Evolutionary conservation across 1,140 invertebrate genomes (phyloP), one percentile per base, ranked within the genome.

Genomic region (Maniola jurtina): DNA sequence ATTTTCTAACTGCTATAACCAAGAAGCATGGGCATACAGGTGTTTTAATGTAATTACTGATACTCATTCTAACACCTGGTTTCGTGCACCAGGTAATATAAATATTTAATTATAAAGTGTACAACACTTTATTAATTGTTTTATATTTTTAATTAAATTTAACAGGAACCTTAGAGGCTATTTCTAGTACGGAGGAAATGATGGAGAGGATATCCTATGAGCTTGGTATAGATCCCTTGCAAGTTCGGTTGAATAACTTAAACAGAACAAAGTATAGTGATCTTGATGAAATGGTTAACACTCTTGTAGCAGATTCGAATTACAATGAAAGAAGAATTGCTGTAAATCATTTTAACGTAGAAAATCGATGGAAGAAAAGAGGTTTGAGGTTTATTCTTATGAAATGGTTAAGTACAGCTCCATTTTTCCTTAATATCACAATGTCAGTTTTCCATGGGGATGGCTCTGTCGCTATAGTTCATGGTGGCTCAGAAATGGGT

Each of bases 401-500:
- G 91, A 92, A 92, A 70, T 96, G 94, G 84, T 85, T 88, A 3
- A 86, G 94, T 5, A 58, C 71, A 0, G 87, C 88, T 57, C 90
- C 74, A 45, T 92, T 91, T n/a, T 90, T 92, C 55, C 94, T 91
- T 60, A 92, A 93, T 67, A 92, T 93, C 0, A 89, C 93, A 34
- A 90, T 97, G 6, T 93, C 94, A 1, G 93, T 97, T 48, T 96
- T 94, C 83, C 93, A 94, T 47, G 86, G 89, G 2, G 96, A 97
- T 89, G 96, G 96, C 2, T 94, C 95, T 1, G 94, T 97, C 5
- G 92, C 42, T 0, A 92, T 97, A 40, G 89, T 92, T 13, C 95
- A 96, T 75, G 95, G 94, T 55, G 96, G 96, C 36, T 92, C 96
- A 47, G 96, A 97, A 92, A 94, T 95, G 81, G 96, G 96, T 6